A percentile compares a stretch with the other conserved stretches of the same genome.
phyloP scores from a whole-genome alignment of 2,797 vertebrate genomes.

The Sylvia borin region DNA sequence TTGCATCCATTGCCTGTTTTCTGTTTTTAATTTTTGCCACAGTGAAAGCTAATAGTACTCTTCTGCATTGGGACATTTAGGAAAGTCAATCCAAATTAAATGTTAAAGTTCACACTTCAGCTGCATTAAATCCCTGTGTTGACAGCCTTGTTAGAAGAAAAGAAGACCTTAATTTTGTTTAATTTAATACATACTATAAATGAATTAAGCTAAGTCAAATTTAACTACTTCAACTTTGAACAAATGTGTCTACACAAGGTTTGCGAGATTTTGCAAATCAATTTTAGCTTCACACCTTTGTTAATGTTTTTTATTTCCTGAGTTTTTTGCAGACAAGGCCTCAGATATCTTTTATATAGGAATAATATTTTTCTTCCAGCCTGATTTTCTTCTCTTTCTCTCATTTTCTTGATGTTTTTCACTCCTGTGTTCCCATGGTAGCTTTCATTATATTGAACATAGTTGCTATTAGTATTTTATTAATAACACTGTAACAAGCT shows the following conservation, averaged over 20 bases:
- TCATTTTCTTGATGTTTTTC: not conserved
- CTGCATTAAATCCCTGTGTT: conserved; percentile 37
- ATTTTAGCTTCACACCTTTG: not conserved
- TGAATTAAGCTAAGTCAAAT: conserved; percentile 43
- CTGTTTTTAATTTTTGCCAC: conserved; percentile 55
- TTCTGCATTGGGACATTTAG: conserved; percentile 30
- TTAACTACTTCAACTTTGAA: conserved; percentile 33
- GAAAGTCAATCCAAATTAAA: conserved; percentile 65
- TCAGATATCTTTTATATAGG: not conserved
- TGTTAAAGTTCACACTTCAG: conserved; percentile 47
- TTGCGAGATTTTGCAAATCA: not conserved
- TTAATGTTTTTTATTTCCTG: not conserved
- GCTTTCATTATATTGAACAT: not conserved
- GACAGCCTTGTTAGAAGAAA: conserved; percentile 37
- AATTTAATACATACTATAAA: conserved; percentile 34
- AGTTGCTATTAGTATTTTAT: not conserved
- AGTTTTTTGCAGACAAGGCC: not conserved
- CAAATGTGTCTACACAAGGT: not conserved
- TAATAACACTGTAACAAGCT: not conserved
- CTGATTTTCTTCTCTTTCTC: not conserved
- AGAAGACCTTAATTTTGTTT: conserved; percentile 36
- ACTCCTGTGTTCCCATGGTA: not conserved
- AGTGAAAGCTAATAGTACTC: conserved; percentile 25
- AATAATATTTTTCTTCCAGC: not conserved
- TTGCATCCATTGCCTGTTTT: conserved; percentile 35